Base-by-base conservation (phyloP, 2,113 vertebrate species). In the Kryptolebias marmoratus region DNA sequence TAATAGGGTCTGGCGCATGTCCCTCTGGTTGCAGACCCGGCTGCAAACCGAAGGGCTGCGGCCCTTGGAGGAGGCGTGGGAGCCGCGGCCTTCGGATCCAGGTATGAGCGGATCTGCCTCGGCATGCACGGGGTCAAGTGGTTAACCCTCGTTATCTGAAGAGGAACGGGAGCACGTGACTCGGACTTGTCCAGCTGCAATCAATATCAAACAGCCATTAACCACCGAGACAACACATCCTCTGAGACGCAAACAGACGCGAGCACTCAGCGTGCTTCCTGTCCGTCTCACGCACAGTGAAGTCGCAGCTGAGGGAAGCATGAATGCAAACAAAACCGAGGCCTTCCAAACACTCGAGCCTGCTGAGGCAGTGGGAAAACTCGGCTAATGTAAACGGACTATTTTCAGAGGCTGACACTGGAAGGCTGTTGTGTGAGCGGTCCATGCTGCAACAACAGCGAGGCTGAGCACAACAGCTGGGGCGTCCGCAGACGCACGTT, bases 151-250 rank as follows among this genome's bases (percentile, higher is more conserved):
- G 64, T 91, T 93, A 90, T 92, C 89, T 86, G 54, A 56, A 77
- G 77, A 87, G 76, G 71, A 85, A 54, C 1, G 68, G 80, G 58
- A 87, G 82, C 85, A 84, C 84, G 81, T 82, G 89, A 90, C 74
- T 65, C 18, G 55, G 67, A 80, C 15, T 53, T 42, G 82, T 86
- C 74, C 87, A 87, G 86, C 86, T 87, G 77, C 75, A 74, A 91
- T 93, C 90, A 88, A 90, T 91, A 91, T 77, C 63, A 8, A 88
- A 80, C 74, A 83, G 87, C 86, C 88, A 91, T 90, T 91, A 89
- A 90, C 89, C 65, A 75, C 50, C n/a, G 72, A 77, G 81, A 83
- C 82, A 76, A 88, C 81, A 77, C 74, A 47, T 64, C 44, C 77
- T 64, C 57, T 31, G 68, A 80, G 13, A 75, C 32, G 15, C 45